phyloP scores from a whole-genome alignment of 2,888 invertebrate species.

The Papilio elwesi region DNA sequence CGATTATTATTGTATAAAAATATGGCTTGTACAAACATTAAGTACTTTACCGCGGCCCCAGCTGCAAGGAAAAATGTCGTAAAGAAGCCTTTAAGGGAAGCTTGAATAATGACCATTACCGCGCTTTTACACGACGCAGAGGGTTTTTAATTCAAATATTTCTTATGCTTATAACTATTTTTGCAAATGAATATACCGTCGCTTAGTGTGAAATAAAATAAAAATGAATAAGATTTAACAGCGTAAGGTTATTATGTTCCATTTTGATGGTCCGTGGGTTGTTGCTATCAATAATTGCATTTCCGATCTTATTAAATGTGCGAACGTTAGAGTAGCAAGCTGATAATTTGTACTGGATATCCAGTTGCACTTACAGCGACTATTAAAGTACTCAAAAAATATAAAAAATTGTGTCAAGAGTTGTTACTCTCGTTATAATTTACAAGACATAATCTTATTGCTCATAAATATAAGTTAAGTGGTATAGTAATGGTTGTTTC shows the following conservation, averaged over 20 bases:
- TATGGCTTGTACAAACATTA: background rate
- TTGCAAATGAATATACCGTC: background rate
- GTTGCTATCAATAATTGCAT: no score
- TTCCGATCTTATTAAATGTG: no score
- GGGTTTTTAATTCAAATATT: conserved; percentile 19
- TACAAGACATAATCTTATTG: no score
- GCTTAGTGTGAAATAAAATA: no score
- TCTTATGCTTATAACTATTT: conserved; percentile 14
- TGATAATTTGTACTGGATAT: no score
- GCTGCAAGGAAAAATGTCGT: conserved; percentile 30
- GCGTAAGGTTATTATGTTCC: background rate
- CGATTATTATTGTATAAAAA: conserved; percentile 14
- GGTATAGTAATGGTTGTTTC: no score
- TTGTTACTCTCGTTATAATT: no score
- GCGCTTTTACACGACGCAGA: conserved; percentile 21
- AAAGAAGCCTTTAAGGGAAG: conserved; percentile 34
- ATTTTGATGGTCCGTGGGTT: no score
- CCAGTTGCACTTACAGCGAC: no score
- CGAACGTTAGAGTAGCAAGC: no score
- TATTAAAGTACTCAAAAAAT: no score
- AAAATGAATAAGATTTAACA: background rate
- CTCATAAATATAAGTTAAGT: background rate
- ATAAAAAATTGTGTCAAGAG: no score
- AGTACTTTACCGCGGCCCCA: conserved; percentile 20
- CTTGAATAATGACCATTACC: conserved; percentile 34